These are phyloP conservation scores for Phaethornis superciliosus DNA, from an alignment of 2,113 vertebrate genomes.

Conservation along the genomic window DNA sequence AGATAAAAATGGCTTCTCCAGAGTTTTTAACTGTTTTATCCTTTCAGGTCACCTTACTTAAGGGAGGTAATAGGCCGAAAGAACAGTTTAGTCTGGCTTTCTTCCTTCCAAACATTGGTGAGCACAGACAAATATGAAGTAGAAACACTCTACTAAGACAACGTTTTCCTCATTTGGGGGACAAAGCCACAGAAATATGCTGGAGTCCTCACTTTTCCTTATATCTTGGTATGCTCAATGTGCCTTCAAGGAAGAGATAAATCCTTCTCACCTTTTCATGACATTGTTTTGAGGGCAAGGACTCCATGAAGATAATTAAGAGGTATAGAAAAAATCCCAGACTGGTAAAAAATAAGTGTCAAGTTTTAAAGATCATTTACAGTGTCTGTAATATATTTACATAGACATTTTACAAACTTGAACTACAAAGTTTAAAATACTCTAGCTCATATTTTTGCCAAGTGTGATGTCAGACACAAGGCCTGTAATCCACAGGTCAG, in stretches of 20 bases:
- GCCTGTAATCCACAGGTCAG: neutral
- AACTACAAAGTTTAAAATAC: neutral
- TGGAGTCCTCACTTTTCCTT: neutral
- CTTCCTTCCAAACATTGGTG: neutral
- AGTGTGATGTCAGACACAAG: neutral
- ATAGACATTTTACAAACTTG: neutral
- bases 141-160: neutral
- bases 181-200: neutral
- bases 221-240: neutral
- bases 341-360: neutral
- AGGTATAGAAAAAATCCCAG: neutral
- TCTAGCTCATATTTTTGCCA: neutral
- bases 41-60: neutral
- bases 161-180: neutral
- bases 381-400: neutral
- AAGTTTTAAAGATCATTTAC: neutral
- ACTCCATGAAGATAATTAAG: neutral
- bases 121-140: fast-evolving
- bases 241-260: neutral
- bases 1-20: neutral
- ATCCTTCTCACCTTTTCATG: neutral
- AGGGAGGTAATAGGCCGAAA: neutral
- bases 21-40: neutral
- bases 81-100: neutral
- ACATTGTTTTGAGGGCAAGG: neutral